Base-by-base conservation (phyloP, 2,113 vertebrate species). In the Zosterops japonicus region DNA sequence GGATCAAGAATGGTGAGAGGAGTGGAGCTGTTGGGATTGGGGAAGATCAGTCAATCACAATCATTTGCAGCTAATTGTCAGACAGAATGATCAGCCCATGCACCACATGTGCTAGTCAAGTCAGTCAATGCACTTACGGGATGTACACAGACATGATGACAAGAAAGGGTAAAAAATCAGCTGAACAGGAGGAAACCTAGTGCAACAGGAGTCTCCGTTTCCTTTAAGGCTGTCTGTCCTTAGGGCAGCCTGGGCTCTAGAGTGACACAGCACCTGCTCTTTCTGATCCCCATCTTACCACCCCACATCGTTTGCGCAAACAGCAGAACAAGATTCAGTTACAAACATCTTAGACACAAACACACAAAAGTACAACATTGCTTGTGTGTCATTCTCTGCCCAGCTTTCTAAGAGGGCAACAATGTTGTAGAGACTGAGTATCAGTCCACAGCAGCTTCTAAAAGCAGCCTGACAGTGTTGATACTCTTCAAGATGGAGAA, bases 271-370 rank as follows among this genome's bases (percentile, higher is more conserved):
- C 16, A 90, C 33, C 87, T 88, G 60, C 68, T 83, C 83, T 27
- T 87, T 68, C 55, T 29, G 42, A 92, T 94, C 92, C 70, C 79
- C 93, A 63, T 42, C 44, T 93, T 83, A 53, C 65, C 71, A 93
- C 60, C 44, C 27, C 31, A 60, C 19, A 36, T 29, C 0, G 0
- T 35, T 74, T 70, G 79, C 4, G 0, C 47, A 55, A 80, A 71
- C n/a, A 68, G 35, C 46, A 68, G 55, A 88, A 82, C 39, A 77
- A 80, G 68, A 79, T 65, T n/a, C 0, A 0, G 28, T n/a, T 79
- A 93, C 77, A 75, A 83, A 83, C 15, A 52, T 53, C 47, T 46
- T 63, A 78, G 41, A 89, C 53, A 84, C 36, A 49, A 52, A 83
- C 7, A 7, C 23, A 29, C 5, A 60, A 71, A 29, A 69, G 19